phyloP scores from a whole-genome alignment of 2,888 invertebrate genomes.

The Archaeoteleia sp. region DNA sequence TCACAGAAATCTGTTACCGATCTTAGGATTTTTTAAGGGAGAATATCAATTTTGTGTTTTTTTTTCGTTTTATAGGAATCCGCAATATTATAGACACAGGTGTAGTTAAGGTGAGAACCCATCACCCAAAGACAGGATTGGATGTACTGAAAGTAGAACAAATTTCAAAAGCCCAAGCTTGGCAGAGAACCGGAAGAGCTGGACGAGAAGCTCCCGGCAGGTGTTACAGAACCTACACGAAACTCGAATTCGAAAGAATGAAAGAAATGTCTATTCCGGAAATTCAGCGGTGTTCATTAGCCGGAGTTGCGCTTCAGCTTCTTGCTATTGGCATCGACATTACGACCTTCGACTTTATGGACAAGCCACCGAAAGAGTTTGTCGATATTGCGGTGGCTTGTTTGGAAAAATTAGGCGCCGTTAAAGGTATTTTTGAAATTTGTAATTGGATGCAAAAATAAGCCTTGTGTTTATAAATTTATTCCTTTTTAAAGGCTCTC shows the following conservation, averaged over 20 bases:
- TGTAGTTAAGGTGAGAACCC: constrained; percentile 90
- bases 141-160: constrained; percentile 88
- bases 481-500: constrained; percentile 68
- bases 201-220: constrained; percentile 90
- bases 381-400: constrained; percentile 80
- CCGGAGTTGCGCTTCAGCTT: constrained; percentile 87
- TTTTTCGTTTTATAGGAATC: constrained; percentile 83
- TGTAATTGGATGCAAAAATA: neutral
- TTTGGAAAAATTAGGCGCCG: constrained; percentile 79
- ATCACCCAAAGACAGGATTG: constrained; percentile 87
- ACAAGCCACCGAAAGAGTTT: constrained; percentile 86
- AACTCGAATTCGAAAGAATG: constrained; percentile 84
- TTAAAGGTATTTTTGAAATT: constrained; percentile 61
- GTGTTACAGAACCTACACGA: constrained; percentile 92
- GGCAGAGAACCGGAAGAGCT: constrained; percentile 94
- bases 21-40: no score
- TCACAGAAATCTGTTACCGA: no score
- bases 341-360: constrained; percentile 91
- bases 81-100: constrained; percentile 94
- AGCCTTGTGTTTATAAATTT: constrained; percentile 1
- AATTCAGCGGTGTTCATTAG: constrained; percentile 83
- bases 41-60: no score
- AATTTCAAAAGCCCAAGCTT: constrained; percentile 93
- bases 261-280: constrained; percentile 87
- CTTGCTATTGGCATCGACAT: constrained; percentile 90